Evolutionary conservation across 2,113 vertebrate genomes (phyloP).

Genomic region (Albula goreensis): DNA sequence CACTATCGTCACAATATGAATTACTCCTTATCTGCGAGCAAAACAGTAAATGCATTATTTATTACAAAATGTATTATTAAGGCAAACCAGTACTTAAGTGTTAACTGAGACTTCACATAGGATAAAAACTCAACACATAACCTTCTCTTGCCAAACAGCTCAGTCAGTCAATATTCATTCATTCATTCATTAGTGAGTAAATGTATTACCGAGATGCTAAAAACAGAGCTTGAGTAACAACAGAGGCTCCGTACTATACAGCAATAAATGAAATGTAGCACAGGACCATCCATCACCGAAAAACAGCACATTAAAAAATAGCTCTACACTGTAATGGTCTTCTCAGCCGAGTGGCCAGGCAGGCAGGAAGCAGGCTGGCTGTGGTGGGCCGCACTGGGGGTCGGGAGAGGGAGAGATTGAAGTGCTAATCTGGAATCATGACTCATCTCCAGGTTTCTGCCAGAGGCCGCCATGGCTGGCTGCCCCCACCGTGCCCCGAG

Average conservation of each 20-base stretch:
- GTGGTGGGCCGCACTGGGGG: slow-evolving; percentile 3
- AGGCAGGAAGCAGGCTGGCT: not conserved
- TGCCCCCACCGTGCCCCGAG: slow-evolving; percentile 16
- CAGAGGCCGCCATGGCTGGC: slow-evolving; percentile 37
- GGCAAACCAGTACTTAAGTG: too few relatives aligned
- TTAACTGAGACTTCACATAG: too few relatives aligned
- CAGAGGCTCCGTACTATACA: too few relatives aligned
- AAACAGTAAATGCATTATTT: not conserved
- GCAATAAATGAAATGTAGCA: too few relatives aligned
- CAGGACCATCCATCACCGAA: too few relatives aligned
- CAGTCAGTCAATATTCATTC: too few relatives aligned
- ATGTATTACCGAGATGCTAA: too few relatives aligned
- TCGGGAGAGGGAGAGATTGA: slow-evolving; percentile 47
- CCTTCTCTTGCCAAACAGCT: too few relatives aligned
- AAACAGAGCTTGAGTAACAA: too few relatives aligned
- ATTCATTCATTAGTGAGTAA: too few relatives aligned
- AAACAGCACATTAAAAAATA: not conserved
- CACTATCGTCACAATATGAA: not conserved
- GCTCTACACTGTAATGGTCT: not conserved
- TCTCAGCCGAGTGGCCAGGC: not conserved
- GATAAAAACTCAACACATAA: too few relatives aligned
- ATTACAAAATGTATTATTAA: too few relatives aligned
- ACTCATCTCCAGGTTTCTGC: slow-evolving; percentile 51
- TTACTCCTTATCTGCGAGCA: not conserved
- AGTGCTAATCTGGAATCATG: slow-evolving; percentile 59